These are phyloP conservation scores for Epinotia brunnichana DNA, from an alignment of 2,888 invertebrate species.

Conservation along the genomic window DNA sequence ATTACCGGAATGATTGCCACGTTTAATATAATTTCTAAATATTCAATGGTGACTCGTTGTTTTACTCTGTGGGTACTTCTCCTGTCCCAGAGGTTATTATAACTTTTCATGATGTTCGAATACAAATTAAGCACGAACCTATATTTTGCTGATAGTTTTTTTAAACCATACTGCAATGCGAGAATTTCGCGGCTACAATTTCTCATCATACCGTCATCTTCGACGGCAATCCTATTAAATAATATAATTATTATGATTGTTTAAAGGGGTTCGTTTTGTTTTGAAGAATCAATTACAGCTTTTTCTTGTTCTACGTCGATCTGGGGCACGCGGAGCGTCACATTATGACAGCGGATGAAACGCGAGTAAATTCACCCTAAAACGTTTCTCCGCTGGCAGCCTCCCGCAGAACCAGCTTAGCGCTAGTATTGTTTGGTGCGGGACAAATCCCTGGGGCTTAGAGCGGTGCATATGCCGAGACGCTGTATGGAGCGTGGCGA, in stretches of 20 bases:
- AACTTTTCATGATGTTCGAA: neutral
- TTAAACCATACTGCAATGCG: neutral
- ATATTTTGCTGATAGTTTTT: too few species aligned
- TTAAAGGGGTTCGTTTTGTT: too few species aligned
- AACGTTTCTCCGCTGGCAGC: constrained; percentile 44
- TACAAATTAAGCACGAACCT: neutral
- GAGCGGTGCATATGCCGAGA: constrained; percentile 66
- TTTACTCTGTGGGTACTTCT: too few species aligned
- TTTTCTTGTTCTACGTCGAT: neutral
- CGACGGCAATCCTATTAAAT: neutral
- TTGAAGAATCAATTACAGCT: neutral
- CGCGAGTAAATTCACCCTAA: constrained; percentile 17
- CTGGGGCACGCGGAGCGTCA: too few species aligned
- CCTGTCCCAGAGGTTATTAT: too few species aligned
- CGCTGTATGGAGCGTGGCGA: constrained; percentile 51
- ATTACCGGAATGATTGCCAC: too few species aligned
- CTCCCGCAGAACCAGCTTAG: constrained; percentile 45
- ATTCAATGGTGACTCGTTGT: too few species aligned
- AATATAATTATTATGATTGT: too few species aligned
- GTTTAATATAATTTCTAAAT: too few species aligned
- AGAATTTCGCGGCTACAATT: neutral
- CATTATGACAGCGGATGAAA: constrained; percentile 17
- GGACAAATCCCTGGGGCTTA: constrained; percentile 69
- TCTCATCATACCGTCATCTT: neutral
- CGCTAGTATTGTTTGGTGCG: constrained; percentile 60